Percentiles rank a stretch among this genome's conserved stretches.
phyloP scores from a whole-genome alignment of 2,797 vertebrate genomes.

The Danio kyathit region DNA sequence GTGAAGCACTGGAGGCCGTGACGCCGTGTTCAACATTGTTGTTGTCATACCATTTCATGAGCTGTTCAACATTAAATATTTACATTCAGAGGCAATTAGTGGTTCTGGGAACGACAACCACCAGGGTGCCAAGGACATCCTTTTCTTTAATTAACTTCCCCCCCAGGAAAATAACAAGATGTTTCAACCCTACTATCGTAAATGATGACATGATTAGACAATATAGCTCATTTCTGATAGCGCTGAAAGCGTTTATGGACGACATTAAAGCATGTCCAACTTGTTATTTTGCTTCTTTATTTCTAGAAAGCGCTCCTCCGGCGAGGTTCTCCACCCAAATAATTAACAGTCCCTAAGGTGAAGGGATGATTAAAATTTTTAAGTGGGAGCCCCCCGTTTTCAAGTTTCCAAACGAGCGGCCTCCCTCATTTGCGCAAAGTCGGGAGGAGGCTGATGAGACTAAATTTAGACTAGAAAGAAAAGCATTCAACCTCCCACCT shows the following conservation, averaged over 20 bases:
- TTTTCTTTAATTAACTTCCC: constrained; percentile 51
- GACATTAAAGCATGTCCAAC: constrained; percentile 19
- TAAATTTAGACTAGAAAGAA: constrained; percentile 27
- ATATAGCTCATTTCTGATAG: constrained; percentile 4
- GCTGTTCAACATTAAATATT: constrained; percentile 53
- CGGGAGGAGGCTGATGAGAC: not conserved
- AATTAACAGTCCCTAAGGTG: constrained; percentile 37
- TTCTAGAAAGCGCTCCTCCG: constrained; percentile 1
- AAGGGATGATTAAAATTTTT: constrained; percentile 23
- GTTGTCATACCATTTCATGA: constrained; percentile 39
- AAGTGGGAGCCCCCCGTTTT: constrained; percentile 14
- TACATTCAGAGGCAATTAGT: constrained; percentile 51
- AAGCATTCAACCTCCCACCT: constrained; percentile 44
- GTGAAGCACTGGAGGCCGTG: constrained; percentile 25
- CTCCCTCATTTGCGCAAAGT: constrained; percentile 21
- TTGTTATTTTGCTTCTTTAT: constrained; percentile 22
- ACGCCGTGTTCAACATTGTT: constrained; percentile 30
- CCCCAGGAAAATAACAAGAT: constrained; percentile 39
- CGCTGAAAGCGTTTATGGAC: constrained; percentile 12
- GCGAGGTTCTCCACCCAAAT: constrained; percentile 17
- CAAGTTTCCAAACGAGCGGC: constrained; percentile 24
- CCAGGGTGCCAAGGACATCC: constrained; percentile 41
- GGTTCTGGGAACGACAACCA: constrained; percentile 33
- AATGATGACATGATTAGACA: constrained; percentile 29
- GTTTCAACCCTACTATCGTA: constrained; percentile 22